Evolutionary conservation across 1,140 invertebrate genomes (phyloP), one percentile per base, ranked within the genome.

Genomic region (Ditylenchus dipsaci): DNA sequence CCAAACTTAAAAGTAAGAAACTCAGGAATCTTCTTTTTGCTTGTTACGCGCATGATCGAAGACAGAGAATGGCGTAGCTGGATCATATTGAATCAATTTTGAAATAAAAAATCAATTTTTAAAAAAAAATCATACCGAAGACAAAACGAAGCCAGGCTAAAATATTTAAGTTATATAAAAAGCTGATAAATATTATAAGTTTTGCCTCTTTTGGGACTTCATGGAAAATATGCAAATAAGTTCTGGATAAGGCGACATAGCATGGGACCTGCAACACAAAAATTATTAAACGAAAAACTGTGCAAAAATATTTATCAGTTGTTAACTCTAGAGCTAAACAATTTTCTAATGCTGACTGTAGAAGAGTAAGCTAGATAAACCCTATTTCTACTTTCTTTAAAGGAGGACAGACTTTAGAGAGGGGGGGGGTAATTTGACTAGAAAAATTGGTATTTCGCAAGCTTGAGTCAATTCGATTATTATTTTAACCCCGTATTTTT

Each of bases 21-120:
- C 84, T 96, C 91, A 0, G 93, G 92, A 84, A 91, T 89, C 65
- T 89, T 88, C 83, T 94, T 93, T 83, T 93, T 93, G 9, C 91
- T 93, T 1, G 93, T 96, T 69, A 97, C 97, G 86, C 93, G 94
- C n/a, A 96, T 90, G 76, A 97, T 92, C 47, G 90, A 90, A n/a
- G 90, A 90, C 59, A 97, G 85, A 0, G 91, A 89, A 42, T 92
- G 87, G 70, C 90, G 88, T 0, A 91, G 90, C 72, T 91, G 89
- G 1, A 96, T 88, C 81, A 90, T 89, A 0, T 90, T 92, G 76
- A 88, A 88, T 9, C 84, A 90, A 87, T 86, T 88, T 67, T 89
- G 19, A 73, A 73, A 38, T 26, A 9, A 21, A 5, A 38, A 3
- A 5, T 38, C 11, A 38, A 11, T 38, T 67, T 66, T 15, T 23